These are phyloP conservation scores for Remorina albescens DNA, from an alignment of 2,797 vertebrate genomes.

Conservation along the genomic window DNA sequence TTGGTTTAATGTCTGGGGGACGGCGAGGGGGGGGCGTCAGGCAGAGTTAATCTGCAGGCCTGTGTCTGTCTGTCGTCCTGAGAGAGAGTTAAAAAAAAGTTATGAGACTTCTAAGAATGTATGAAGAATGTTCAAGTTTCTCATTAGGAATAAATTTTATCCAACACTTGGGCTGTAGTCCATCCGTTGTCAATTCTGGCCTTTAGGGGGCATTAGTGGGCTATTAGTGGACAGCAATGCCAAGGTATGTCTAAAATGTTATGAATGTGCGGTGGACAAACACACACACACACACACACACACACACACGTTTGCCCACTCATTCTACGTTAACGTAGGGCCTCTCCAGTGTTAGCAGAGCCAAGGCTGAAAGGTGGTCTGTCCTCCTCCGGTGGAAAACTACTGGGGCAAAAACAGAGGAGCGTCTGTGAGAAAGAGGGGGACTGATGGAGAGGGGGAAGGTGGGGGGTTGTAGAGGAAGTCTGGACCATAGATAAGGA, in stretches of 20 bases:
- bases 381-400: constrained; percentile 69
- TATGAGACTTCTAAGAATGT: constrained; percentile 24
- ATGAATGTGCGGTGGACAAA: constrained; percentile 67
- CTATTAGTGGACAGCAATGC: constrained; percentile 39
- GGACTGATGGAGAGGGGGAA: constrained; percentile 48
- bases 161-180: neutral
- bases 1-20: constrained; percentile 65
- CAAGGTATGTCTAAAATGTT: constrained; percentile 67
- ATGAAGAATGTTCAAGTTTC: neutral
- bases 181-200: constrained; percentile 14
- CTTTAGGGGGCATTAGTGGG: constrained; percentile 77
- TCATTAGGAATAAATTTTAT: neutral
- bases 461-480: constrained; percentile 71
- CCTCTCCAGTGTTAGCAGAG: constrained; percentile 49
- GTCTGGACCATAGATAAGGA: constrained; percentile 85
- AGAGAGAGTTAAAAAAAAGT: constrained; percentile 24
- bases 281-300: constrained; percentile 43
- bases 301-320: constrained; percentile 46
- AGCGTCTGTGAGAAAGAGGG: constrained; percentile 75
- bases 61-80: constrained; percentile 18
- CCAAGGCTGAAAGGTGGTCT: constrained; percentile 42
- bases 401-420: constrained; percentile 71
- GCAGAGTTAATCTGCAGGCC: constrained; percentile 56
- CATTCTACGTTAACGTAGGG: constrained; percentile 55
- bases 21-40: constrained; percentile 55